A percentile compares a stretch with the other conserved stretches of the same genome.
phyloP scores from a whole-genome alignment of 2,113 vertebrate genomes.

The Malurus cyaneus region DNA sequence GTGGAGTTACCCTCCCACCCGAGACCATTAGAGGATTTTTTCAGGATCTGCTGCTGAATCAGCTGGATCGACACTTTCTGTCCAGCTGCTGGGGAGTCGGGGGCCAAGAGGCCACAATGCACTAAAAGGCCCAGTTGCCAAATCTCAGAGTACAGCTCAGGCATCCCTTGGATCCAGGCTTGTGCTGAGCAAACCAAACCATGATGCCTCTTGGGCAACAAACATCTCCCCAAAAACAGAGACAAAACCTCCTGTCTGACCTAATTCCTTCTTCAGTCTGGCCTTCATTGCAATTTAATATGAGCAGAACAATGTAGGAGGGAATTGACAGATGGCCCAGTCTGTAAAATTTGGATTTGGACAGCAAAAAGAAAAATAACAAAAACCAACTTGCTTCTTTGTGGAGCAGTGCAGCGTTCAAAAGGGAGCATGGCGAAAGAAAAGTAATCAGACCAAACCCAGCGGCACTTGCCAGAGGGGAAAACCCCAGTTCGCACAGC shows the following conservation, averaged over 20 bases:
- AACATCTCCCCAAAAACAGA: conserved; percentile 37
- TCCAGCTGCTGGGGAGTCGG: neutral
- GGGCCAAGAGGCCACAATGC: neutral
- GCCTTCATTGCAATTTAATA: conserved; percentile 59
- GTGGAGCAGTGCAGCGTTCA: neutral
- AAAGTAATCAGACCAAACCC: neutral
- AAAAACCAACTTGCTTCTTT: neutral
- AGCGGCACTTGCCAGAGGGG: accelerated
- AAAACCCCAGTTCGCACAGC: neutral
- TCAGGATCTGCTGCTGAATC: conserved; percentile 14
- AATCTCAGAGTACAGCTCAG: conserved; percentile 1
- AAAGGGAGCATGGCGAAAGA: neutral
- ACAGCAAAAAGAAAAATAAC: neutral
- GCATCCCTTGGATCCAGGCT: conserved; percentile 9
- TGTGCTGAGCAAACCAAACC: neutral
- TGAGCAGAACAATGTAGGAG: conserved; percentile 60
- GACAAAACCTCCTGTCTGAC: conserved; percentile 54
- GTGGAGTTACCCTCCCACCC: neutral
- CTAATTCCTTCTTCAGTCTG: conserved; percentile 60
- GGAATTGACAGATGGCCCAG: conserved; percentile 63
- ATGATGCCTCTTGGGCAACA: conserved; percentile 6
- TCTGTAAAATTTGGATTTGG: conserved; percentile 61
- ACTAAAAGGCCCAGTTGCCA: neutral
- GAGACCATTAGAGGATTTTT: neutral
- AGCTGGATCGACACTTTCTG: neutral